Conservation (phyloP, 2,113 vertebrate genomes). For the Oxyura jamaicensis region DNA sequence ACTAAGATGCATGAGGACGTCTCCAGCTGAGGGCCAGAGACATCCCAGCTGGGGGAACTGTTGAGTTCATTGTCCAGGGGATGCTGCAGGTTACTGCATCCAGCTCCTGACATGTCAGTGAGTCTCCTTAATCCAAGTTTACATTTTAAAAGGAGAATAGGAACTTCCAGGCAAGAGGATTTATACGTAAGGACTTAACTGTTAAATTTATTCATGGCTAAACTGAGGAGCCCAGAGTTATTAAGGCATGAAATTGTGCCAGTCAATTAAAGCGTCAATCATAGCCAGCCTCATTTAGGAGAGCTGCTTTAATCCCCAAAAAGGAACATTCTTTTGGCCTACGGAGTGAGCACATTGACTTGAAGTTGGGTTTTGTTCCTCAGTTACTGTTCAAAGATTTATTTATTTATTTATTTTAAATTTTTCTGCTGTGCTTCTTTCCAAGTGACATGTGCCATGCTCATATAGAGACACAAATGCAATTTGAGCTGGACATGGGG, state of each 20-base stretch:
- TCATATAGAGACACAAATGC: neutral
- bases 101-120: rapidly evolving
- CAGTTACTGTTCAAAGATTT: neutral
- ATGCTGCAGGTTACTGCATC: neutral
- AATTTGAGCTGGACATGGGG: neutral
- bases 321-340: slow-evolving; percentile 18
- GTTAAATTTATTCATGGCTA: slow-evolving; percentile 65
- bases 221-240: slow-evolving; percentile 49
- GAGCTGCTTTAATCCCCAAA: slow-evolving; percentile 55
- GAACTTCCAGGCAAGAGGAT: slow-evolving; percentile 25
- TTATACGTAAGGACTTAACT: neutral
- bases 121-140: neutral
- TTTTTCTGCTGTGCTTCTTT: neutral
- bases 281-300: slow-evolving; percentile 22
- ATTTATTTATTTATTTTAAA: neutral
- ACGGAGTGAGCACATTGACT: neutral
- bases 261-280: slow-evolving; percentile 66
- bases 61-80: rapidly evolving
- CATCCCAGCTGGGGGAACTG: neutral
- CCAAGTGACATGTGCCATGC: neutral
- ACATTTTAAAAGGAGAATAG: neutral
- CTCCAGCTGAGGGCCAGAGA: neutral
- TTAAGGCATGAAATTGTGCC: slow-evolving; percentile 72
- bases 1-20: neutral
- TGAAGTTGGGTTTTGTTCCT: neutral